Base-by-base conservation (phyloP, 1,140 invertebrate genomes). In the Drosophila pseudoobscura region DNA sequence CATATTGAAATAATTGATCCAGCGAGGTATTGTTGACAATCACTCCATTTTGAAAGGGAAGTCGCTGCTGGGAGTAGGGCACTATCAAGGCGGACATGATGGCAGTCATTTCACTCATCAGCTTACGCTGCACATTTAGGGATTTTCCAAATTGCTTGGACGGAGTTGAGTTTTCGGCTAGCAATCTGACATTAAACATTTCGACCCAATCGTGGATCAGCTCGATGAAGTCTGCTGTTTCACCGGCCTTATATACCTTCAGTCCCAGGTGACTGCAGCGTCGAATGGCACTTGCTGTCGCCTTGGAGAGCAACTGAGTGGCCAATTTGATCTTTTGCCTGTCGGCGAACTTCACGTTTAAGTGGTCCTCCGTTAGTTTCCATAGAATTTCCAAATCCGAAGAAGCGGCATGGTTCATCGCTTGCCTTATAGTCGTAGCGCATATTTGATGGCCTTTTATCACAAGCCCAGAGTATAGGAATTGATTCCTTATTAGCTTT, bases 201-300 rank as follows among this genome's bases (percentile, higher is more conserved):
- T 59, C 55, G 29, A 59, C 59, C 63, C 55, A 59, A 15, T 66
- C 41, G 31, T 66, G 41, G 13, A 31, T 11, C 11, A 58, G n/a
- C 39, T 59, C 0, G 1, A 59, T 8, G 13, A 66, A 53, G 13
- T 66, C 63, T 2, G 55, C 63, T 1, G 63, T 66, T 45, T 66
- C 49, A 11, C 13, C 11, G n/a, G 63, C 49, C 13, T 66, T 59
- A 7, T 66, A 0, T 2, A 59, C 9, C 0, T 58, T 7, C 15
- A 50, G 20, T 5, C 54, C 50, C 49, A 68, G 24, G 0, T 13
- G 11, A 6, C 35, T 22, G 17, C 64, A 68, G 11, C 22, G 49
- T 26, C 31, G 50, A 6, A 68, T 68, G 13, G 50, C 41, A 17
- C 47, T 54, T 2, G 55, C 55, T 31, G 54, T 58, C 9, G 20